Percentiles rank a stretch among this genome's conserved stretches.
Evolutionary conservation across 2,888 invertebrate species (phyloP).

Genomic region (Dryobotodes eremita): DNA sequence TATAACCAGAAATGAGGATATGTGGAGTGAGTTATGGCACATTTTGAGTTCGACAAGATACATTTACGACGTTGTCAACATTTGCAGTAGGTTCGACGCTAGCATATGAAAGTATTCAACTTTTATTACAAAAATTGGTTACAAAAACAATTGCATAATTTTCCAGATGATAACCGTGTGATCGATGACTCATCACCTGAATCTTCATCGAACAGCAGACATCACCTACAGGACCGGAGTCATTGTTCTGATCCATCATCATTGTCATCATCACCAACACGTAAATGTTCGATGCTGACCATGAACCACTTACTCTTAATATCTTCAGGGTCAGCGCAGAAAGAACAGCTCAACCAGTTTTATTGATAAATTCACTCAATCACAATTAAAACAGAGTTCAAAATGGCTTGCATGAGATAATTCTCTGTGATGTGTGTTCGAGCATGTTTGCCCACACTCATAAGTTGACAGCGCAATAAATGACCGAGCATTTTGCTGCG

Average conservation of each 20-base stretch:
- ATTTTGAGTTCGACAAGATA: neutral
- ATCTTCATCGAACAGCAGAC: neutral
- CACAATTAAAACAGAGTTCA: neutral
- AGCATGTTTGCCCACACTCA: no score
- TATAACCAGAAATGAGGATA: neutral
- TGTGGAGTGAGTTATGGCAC: neutral
- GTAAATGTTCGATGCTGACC: constrained; percentile 29
- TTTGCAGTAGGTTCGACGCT: neutral
- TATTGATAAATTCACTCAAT: neutral
- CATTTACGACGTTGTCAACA: neutral
- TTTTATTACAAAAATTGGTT: neutral
- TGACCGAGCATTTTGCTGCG: neutral
- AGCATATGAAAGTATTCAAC: neutral
- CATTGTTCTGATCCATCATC: constrained; percentile 11
- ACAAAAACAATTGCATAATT: constrained; percentile 11
- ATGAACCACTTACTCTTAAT: neutral
- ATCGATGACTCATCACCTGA: neutral
- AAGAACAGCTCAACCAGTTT: neutral
- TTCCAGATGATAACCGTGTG: constrained; percentile 27
- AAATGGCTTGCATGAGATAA: neutral
- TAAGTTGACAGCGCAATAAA: neutral
- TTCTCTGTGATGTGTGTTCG: neutral
- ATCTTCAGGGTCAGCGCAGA: neutral
- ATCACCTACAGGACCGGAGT: neutral
- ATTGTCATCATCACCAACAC: constrained; percentile 8